phyloP scores from a whole-genome alignment of 1,140 invertebrate species.

The Cyrtorhinus lividipennis region DNA sequence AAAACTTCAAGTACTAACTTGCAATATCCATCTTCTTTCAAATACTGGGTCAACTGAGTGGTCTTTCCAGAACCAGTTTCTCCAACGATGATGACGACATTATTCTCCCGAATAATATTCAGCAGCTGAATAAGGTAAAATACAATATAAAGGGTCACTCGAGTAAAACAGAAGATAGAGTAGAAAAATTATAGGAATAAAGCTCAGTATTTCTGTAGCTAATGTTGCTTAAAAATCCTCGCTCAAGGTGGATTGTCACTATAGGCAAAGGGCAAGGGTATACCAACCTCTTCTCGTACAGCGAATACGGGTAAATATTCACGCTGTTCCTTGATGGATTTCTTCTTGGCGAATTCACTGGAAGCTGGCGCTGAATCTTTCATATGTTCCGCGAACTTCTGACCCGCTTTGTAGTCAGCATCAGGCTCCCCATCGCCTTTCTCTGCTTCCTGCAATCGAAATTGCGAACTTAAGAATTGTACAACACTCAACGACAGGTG shows the following conservation, averaged over 20 bases:
- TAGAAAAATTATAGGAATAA: background rate
- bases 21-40: slow-evolving; percentile 96
- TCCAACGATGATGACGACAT: slow-evolving; percentile 83
- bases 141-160: background rate
- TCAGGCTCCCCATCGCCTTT: slow-evolving; percentile 38
- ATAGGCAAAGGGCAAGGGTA: too few relatives aligned
- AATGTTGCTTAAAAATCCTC: too few relatives aligned
- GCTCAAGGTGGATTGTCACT: too few relatives aligned
- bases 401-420: slow-evolving; percentile 66
- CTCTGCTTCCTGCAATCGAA: background rate
- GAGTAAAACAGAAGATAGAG: background rate
- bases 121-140: slow-evolving; percentile 38
- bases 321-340: slow-evolving; percentile 73
- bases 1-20: slow-evolving; percentile 31
- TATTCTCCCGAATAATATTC: slow-evolving; percentile 89
- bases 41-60: slow-evolving; percentile 95
- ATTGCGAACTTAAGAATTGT: too few relatives aligned
- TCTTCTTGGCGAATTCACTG: slow-evolving; percentile 81
- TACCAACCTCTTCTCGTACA: slow-evolving; percentile 64
- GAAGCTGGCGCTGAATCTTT: slow-evolving; percentile 51
- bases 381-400: slow-evolving; percentile 96
- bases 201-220: background rate
- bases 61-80: slow-evolving; percentile 99
- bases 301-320: slow-evolving; percentile 92
- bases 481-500: too few relatives aligned